phyloP scores from a whole-genome alignment of 2,113 vertebrate species.

The Callospermophilus lateralis region DNA sequence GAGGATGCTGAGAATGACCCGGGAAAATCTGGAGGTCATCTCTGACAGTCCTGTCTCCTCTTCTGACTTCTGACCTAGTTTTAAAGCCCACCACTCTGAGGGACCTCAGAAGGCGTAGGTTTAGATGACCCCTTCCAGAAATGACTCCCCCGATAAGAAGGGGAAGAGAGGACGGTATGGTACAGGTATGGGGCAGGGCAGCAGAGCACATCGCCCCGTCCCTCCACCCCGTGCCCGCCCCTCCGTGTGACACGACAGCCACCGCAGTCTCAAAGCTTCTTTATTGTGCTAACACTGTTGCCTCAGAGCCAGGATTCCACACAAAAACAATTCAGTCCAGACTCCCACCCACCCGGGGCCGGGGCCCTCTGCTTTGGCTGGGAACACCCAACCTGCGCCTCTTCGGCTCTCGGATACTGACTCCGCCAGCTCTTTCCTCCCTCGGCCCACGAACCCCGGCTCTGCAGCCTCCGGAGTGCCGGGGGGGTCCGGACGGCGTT shows the following conservation, averaged over 20 bases:
- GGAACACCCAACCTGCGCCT: not conserved
- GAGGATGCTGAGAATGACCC: not conserved
- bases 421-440: not conserved
- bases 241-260: slow-evolving; percentile 9
- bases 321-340: not conserved
- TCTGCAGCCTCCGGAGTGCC: not conserved
- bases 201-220: no score
- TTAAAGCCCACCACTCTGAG: not conserved
- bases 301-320: slow-evolving; percentile 49
- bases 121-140: not conserved
- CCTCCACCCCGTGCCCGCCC: not conserved
- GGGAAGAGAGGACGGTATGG: no score
- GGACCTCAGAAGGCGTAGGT: not conserved
- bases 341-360: not conserved
- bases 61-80: not conserved
- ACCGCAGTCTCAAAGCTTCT: slow-evolving; percentile 50
- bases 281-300: slow-evolving; percentile 79
- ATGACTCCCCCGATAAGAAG: not conserved
- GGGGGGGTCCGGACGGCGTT: not conserved
- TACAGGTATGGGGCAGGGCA: accelerated
- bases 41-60: no score
- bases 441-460: not conserved
- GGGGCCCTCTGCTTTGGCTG: slow-evolving; percentile 61
- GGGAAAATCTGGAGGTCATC: not conserved
- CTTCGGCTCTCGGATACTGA: not conserved